Base-by-base conservation (phyloP, 2,888 invertebrate species). In the Sarcophaga rosellei region DNA sequence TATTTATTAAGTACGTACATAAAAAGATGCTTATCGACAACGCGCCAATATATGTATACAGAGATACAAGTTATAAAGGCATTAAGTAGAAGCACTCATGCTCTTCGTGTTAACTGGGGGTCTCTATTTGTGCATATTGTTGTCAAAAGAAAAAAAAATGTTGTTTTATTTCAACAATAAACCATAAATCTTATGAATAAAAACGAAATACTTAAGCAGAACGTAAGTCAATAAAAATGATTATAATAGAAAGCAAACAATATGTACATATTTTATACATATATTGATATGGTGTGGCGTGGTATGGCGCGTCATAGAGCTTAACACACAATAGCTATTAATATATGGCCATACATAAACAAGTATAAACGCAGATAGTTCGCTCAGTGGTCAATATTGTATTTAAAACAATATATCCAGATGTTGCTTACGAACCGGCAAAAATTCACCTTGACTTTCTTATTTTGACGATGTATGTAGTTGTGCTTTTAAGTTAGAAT, bases 111-210 rank as follows among this genome's bases (percentile, higher is more conserved):
- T 15, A 12, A 53, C 53, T 53, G 53, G 53, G 4, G 53, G 53
- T 53, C 53, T 53, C 53, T 53, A 35, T 35, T 15, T 53, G 17
- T 53, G 53, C 53, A 53, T 53, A 53, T 53, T 12, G 12, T 15
- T 53, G 15, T 1, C 10, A 17, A 53, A 15, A 53, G 15, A 65
- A 23, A 25, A 77, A 66, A 78, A 78, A 61, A 78, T 62, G 47
- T 83, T 73, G 77, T 83, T 77, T 66, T 53, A 47, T 59, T 35
- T 2, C 59, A 61, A 62, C 17, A 86, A 84, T 87, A 86, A 89
- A 85, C 76, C 61, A n/a, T 47, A 73, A 83, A 78, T 62, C 66
- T 78, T 53, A 70, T 70, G 63, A 23, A 65, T 35, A n/a, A n/a
- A 63, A 70, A 23, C 17, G n/a, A 47, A 68, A 25, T 61, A 21